phyloP scores from a whole-genome alignment of 2,888 invertebrate genomes.

The Pterostichus niger region DNA sequence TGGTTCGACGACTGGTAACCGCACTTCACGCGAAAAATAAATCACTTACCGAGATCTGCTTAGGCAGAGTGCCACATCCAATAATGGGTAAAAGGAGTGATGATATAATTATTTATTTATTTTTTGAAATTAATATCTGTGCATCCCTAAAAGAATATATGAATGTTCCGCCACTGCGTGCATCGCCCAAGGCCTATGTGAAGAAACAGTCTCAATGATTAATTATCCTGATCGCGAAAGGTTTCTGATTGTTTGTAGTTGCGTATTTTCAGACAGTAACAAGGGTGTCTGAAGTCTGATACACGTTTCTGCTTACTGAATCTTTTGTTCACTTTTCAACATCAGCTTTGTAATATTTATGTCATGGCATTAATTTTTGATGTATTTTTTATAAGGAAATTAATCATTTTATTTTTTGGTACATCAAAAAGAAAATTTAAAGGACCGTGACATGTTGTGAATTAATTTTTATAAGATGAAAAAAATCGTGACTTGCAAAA shows the following conservation, averaged over 20 bases:
- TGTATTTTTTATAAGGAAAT: conserved; percentile 34
- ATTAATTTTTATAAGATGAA: background rate
- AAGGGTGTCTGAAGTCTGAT: conserved; percentile 3
- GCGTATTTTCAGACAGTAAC: conserved; percentile 23
- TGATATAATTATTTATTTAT: too few relatives aligned
- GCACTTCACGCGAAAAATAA: too few relatives aligned
- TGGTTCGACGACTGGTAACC: too few relatives aligned
- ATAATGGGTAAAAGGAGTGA: too few relatives aligned
- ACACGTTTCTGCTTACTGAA: background rate
- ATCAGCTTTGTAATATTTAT: conserved; percentile 29
- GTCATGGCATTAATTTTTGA: conserved; percentile 20
- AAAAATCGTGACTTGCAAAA: conserved; percentile 14
- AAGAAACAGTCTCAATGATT: conserved; percentile 31
- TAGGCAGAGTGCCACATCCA: too few relatives aligned
- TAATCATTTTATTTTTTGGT: conserved; percentile 22
- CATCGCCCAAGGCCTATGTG: background rate
- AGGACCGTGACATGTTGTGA: conserved; percentile 1
- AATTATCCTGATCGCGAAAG: conserved; percentile 32
- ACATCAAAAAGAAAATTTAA: conserved; percentile 5
- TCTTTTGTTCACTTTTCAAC: conserved; percentile 31
- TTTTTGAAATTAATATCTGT: too few relatives aligned
- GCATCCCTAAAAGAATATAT: too few relatives aligned
- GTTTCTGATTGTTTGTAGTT: conserved; percentile 28
- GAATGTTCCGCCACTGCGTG: background rate
- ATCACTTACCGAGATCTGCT: too few relatives aligned